Percentiles rank a stretch among this genome's conserved stretches.
Evolutionary conservation across 37 sponge, comb jelly and placozoan genomes (phyloP).

Genomic region (Corticium candelabrum): DNA sequence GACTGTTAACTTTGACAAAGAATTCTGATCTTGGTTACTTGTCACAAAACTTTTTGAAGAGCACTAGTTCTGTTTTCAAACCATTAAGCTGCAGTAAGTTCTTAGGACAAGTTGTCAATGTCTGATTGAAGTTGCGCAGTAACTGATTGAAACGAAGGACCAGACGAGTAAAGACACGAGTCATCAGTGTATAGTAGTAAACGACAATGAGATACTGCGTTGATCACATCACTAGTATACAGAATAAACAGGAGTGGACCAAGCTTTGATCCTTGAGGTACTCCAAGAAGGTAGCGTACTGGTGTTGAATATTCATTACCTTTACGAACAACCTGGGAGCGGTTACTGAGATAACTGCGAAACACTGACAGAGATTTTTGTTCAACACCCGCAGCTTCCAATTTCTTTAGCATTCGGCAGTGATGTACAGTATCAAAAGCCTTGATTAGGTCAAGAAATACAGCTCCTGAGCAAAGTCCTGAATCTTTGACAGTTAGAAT

Average conservation of each 20-base stretch:
- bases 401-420: background rate
- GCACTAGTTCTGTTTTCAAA: background rate
- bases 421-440: slow-evolving; percentile 19
- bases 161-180: background rate
- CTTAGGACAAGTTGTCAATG: background rate
- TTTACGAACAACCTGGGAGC: background rate
- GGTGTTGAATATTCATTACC: background rate
- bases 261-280: slow-evolving; percentile 21
- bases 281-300: background rate
- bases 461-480: background rate
- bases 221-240: slow-evolving; percentile 8
- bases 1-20: background rate
- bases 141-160: background rate
- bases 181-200: background rate
- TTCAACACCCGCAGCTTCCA: background rate
- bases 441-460: slow-evolving; percentile 9
- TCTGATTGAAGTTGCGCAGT: background rate
- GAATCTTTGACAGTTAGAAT: background rate
- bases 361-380: background rate
- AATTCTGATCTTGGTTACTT: background rate
- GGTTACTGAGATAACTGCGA: background rate
- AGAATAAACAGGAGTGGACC: slow-evolving; percentile 18
- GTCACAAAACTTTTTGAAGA: background rate
- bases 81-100: background rate
- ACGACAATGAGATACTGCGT: background rate